phyloP scores from a whole-genome alignment of 2,113 vertebrate genomes.

The Pedetes capensis region DNA sequence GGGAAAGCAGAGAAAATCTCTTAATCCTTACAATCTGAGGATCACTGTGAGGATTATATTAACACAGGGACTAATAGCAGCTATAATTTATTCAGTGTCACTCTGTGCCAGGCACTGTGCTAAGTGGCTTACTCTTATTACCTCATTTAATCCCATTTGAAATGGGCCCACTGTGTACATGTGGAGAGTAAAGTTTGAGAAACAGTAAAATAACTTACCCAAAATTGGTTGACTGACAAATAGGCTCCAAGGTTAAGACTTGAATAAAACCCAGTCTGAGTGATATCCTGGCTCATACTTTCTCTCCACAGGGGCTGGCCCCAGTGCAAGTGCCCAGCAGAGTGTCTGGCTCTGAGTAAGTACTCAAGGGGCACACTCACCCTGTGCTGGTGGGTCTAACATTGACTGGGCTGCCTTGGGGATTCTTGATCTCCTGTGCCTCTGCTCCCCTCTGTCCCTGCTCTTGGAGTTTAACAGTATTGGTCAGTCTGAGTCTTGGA shows the following conservation, averaged over 20 bases:
- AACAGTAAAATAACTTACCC: not conserved
- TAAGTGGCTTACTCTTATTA: constrained; percentile 16
- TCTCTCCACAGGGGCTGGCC: not conserved
- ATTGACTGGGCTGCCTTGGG: not conserved
- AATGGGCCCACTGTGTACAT: constrained; percentile 1
- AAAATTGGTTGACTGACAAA: not conserved
- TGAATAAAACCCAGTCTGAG: not conserved
- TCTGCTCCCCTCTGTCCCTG: not conserved
- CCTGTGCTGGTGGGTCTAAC: not conserved
- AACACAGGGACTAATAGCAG: constrained; percentile 16
- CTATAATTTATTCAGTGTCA: constrained; percentile 29
- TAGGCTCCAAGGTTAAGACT: not conserved
- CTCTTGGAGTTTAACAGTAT: not conserved
- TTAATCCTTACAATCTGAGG: constrained; percentile 62
- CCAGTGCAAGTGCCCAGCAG: not conserved
- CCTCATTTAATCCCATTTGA: constrained; percentile 14
- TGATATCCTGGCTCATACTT: not conserved
- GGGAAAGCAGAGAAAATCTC: constrained; percentile 53
- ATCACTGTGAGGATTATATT: constrained; percentile 51
- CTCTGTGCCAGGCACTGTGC: constrained; percentile 25
- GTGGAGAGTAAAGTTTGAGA: not conserved
- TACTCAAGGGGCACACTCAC: not conserved
- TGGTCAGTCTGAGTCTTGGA: not conserved
- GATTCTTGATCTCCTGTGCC: not conserved
- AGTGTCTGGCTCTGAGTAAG: not conserved